Evolutionary conservation across 1,140 invertebrate genomes (phyloP), one percentile per base, ranked within the genome.

Genomic region (Conus ventricosus): DNA sequence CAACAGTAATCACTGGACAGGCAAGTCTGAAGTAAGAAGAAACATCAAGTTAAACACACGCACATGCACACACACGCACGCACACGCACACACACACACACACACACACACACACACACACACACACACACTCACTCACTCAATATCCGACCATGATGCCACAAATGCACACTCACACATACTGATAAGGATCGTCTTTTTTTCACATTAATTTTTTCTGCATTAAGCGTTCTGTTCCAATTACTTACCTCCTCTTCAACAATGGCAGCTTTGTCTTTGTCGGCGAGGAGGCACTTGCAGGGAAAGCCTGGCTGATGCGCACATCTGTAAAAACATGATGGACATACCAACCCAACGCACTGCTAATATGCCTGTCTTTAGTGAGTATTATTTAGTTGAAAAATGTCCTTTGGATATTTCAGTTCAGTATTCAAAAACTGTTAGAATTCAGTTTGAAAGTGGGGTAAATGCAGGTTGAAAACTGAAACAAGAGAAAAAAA

Each of bases 241-340:
- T 60, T 4, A 71, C 88, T 89, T 88, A 96, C 95, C 92, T 95
- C 95, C 88, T 95, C 95, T 91, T 95, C 95, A 23, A 95, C 92
- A 53, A 92, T 55, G 27, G 91, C 82, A 67, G 94, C 93, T 91
- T 91, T 94, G 90, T 97, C 96, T 90, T 96, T 96, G 93, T 98
- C 97, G 89, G 96, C 97, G 81, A 98, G 97, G 88, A 97, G 97
- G 93, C 97, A 97, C 78, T 97, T 96, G 93, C 97, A 98, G 27
- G 98, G 98, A 96, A 99, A 89, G 98, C 97, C 94, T 98, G 97
- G 76, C 97, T 97, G 90, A 99, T 97, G 84, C 97, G 97, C 53
- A 94, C 89, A 91, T 93, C 94, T 94, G 90, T 63, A n/a, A 92
- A 91, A 85, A 81, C 81, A n/a, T n/a, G n/a, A 63, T 60, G 20